Evolutionary conservation across 2,888 invertebrate genomes (phyloP), one percentile per base, ranked within the genome.

Genomic region (Calameuta idolon): DNA sequence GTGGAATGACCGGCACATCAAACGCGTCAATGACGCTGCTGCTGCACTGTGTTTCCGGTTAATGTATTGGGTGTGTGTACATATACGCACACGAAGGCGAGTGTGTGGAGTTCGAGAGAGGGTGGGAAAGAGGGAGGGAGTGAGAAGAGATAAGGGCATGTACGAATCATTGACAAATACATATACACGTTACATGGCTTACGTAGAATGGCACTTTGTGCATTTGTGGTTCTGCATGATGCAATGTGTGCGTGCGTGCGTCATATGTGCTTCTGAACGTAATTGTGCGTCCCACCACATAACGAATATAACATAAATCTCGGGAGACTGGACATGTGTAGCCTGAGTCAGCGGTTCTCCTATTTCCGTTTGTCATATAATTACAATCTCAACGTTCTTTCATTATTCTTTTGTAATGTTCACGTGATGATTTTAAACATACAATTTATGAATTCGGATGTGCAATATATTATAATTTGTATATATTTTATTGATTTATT

Each of bases 261-360:
- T 40, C 40, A 40, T 23, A 40, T 40, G 23, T 40, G 40, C 40
- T 5, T 23, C 15, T 23, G 80, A 77, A 35, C 77, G 76, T 75
- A 80, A 77, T 79, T 83, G 84, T 82, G 83, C 15, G 5, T 81
- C 15, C 23, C 81, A 81, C 83, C 83, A 80, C 82, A 86, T 87
- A 88, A 88, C 88, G 87, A 88, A 90, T 89, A 88, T 90, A 86
- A 84, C 89, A 90, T 90, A 90, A 90, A 90, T 90, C 89, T 89
- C 86, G 79, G 81, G 86, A 84, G 85, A 81, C 81, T 81, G 40
- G 40, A 40, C 40, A 40, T 40, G 40, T 5, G 40, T 23, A 40
- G 5, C 23, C 5, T 5, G 40, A 40, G 69, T 34, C 81, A 80
- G 80, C 78, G 83, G 81, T 79, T 76, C 82, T 83, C 80, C 40